Evolutionary conservation across 2,888 invertebrate genomes (phyloP), one percentile per base, ranked within the genome.

Genomic region (Drosophila anomalata): DNA sequence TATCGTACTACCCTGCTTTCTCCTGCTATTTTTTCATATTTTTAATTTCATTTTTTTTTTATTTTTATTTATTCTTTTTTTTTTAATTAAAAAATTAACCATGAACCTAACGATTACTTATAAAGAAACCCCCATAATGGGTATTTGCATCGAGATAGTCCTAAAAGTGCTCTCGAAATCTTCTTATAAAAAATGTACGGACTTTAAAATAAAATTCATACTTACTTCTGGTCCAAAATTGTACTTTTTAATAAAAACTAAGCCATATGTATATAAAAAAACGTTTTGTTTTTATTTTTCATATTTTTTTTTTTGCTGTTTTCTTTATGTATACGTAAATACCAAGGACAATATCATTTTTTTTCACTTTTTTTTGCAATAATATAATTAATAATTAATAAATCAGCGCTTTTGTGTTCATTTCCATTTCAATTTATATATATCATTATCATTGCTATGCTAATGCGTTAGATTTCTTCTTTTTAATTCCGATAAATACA

Each of bases 281-380:
- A 87, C 78, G 55, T 68, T 48, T 75, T 63, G 66, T 81, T 76
- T 71, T 78, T 85, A 85, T 81, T 81, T 85, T 78, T 71, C 70
- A 76, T 78, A 67, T 79, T 63, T 73, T 66, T 57, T 70, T 69
- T 29, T 67, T 60, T 53, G 47, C 54, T 62, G 56, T 56, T 77
- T 50, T 72, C 75, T 67, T 75, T 84, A 81, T 89, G 87, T 90
- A 89, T 89, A 88, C 90, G 90, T 90, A 90, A 90, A 90, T 90
- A 89, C 89, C 90, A 89, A 89, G 89, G 89, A 89, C 90, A 89
- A 89, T 89, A 87, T 90, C 82, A 88, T 87, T 89, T 90, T 78
- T 87, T 66, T 67, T 71, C 61, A 60, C 48, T 71, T 85, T 78
- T 75, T 59, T 78, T 87, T 78, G 88, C 79, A 89, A 86, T 89